Percentiles rank a stretch among this genome's conserved stretches.
These are phyloP conservation scores for Dipodomys stephensi DNA, from an alignment of 2,113 vertebrate genomes.

Conservation along the genomic window DNA sequence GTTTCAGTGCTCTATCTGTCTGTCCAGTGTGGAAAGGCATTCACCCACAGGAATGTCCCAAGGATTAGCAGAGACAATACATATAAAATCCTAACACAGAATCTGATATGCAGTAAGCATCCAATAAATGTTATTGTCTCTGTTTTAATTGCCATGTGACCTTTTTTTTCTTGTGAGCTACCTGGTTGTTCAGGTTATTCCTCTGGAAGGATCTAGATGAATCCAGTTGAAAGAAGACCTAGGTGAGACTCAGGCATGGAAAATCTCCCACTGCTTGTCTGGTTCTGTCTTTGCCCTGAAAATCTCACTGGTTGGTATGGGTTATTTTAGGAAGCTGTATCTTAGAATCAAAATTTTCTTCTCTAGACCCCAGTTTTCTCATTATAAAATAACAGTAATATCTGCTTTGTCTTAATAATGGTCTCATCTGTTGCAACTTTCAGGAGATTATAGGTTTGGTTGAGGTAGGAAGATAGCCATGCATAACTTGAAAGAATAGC, in stretches of 20 bases:
- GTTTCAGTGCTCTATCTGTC: neutral
- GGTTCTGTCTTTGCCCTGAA: neutral
- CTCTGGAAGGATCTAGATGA: neutral
- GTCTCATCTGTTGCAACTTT: accelerated
- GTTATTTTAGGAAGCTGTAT: neutral
- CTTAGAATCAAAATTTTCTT: neutral
- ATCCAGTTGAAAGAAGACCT: neutral
- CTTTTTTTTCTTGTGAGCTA: neutral
- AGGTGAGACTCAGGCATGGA: neutral
- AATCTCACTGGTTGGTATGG: neutral
- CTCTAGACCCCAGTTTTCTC: neutral
- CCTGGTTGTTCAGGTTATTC: neutral
- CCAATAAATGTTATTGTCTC: neutral
- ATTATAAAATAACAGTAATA: neutral
- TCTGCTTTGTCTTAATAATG: neutral
- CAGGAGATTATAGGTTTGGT: too few relatives aligned
- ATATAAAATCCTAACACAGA: neutral
- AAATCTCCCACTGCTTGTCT: neutral
- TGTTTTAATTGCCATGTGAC: neutral
- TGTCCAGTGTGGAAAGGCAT: neutral
- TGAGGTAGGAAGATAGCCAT: neutral
- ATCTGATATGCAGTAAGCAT: neutral
- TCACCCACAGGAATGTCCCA: conserved; percentile 29
- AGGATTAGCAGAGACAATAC: conserved; percentile 48
- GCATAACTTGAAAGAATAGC: too few relatives aligned